Evolutionary conservation across 2,888 invertebrate species (phyloP).

Genomic region (Dermolepida albohirtum): DNA sequence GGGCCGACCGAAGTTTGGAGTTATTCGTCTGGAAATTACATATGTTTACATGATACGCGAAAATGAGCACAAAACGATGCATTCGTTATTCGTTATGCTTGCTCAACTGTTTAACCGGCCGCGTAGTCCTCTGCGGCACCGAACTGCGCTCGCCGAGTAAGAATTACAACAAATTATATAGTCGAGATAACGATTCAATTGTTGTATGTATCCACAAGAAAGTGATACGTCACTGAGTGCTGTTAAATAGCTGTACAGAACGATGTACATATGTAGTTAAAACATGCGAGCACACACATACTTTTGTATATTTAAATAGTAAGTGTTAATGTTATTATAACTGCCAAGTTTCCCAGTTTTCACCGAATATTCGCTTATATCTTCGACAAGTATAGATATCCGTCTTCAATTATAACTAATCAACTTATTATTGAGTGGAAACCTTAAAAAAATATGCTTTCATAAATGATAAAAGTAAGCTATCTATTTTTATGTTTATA

Average conservation of each 20-base stretch:
- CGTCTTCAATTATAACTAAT: too few relatives aligned
- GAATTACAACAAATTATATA: conserved; percentile 40
- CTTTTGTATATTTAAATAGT: too few relatives aligned
- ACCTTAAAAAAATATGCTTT: too few relatives aligned
- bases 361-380: too few relatives aligned
- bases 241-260: neutral
- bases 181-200: conserved; percentile 35
- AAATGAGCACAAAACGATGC: conserved; percentile 49
- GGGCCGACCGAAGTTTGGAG: conserved; percentile 47
- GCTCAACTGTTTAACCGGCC: conserved; percentile 38
- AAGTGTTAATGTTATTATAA: too few relatives aligned
- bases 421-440: too few relatives aligned
- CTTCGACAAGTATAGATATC: too few relatives aligned
- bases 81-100: conserved; percentile 44
- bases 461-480: too few relatives aligned
- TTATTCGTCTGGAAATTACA: conserved; percentile 49
- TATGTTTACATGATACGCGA: conserved; percentile 51
- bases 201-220: conserved; percentile 19
- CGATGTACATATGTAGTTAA: too few relatives aligned
- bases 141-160: conserved; percentile 17
- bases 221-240: conserved; percentile 26
- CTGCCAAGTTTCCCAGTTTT: too few relatives aligned
- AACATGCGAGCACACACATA: too few relatives aligned
- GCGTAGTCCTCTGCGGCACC: conserved; percentile 3
- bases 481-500: too few relatives aligned